Percentiles rank a stretch among this genome's conserved stretches.
phyloP scores from a whole-genome alignment of 2,888 invertebrate genomes.

The Archips xylosteana region DNA sequence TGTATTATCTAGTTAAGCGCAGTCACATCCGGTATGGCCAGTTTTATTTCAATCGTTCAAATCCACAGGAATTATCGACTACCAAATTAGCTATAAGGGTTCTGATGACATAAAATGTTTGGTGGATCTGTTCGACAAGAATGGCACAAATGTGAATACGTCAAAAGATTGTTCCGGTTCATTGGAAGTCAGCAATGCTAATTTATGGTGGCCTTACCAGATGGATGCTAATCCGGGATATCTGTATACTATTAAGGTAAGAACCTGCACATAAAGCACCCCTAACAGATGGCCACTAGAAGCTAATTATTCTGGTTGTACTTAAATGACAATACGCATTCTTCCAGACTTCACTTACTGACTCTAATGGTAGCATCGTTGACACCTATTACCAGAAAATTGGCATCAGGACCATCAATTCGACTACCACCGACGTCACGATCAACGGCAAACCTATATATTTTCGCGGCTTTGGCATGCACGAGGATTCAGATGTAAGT shows the following conservation, averaged over 20 bases:
- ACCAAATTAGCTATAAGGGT: slow-evolving; percentile 82
- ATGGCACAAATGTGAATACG: slow-evolving; percentile 78
- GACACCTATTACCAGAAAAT: slow-evolving; percentile 95
- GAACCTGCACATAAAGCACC: too few species aligned
- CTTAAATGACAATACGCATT: neutral
- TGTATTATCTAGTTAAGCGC: too few species aligned
- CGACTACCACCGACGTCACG: slow-evolving; percentile 90
- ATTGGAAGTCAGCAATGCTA: slow-evolving; percentile 89
- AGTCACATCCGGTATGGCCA: neutral
- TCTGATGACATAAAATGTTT: slow-evolving; percentile 61
- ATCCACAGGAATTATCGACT: slow-evolving; percentile 81
- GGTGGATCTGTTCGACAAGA: slow-evolving; percentile 72
- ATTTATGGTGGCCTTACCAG: slow-evolving; percentile 97
- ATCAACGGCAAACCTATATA: slow-evolving; percentile 95
- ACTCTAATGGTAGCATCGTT: slow-evolving; percentile 66
- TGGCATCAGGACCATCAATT: slow-evolving; percentile 93
- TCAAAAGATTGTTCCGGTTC: slow-evolving; percentile 86
- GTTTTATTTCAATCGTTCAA: neutral
- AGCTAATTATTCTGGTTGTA: neutral
- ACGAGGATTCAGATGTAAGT: slow-evolving; percentile 96
- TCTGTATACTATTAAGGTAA: slow-evolving; percentile 92
- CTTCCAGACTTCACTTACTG: slow-evolving; percentile 67
- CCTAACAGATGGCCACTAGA: neutral
- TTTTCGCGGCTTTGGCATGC: slow-evolving; percentile 96
- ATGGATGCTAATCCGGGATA: slow-evolving; percentile 93